Evolutionary conservation across 2,888 invertebrate species (phyloP).

Genomic region (Myopa tessellatipennis): DNA sequence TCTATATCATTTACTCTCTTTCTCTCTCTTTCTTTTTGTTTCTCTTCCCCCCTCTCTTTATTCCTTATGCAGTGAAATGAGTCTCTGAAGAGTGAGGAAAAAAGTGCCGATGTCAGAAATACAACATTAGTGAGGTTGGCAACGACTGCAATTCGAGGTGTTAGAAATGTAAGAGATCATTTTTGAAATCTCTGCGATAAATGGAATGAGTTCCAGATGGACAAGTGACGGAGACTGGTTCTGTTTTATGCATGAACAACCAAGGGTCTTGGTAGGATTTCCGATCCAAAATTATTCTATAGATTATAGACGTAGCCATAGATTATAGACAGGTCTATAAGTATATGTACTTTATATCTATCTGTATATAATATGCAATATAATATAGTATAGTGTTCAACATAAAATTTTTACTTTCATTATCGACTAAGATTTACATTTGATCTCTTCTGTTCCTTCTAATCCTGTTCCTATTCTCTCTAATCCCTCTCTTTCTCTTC

Average conservation of each 20-base stretch:
- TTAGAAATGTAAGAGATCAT: neutral
- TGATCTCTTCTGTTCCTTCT: neutral
- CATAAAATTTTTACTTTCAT: too few species aligned
- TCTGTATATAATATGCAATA: neutral
- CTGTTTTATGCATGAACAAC: too few species aligned
- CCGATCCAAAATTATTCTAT: neutral
- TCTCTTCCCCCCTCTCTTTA: neutral
- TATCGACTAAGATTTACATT: neutral
- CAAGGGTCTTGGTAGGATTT: too few species aligned
- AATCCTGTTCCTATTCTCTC: neutral
- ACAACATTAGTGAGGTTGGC: neutral
- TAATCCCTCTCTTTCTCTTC: neutral
- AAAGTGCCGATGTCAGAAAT: neutral
- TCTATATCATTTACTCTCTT: neutral
- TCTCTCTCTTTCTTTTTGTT: too few species aligned
- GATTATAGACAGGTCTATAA: too few species aligned
- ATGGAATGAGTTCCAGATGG: conserved; percentile 30
- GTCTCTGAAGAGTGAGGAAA: too few species aligned
- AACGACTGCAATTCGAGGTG: neutral
- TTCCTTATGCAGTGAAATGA: too few species aligned
- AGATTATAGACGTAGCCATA: neutral
- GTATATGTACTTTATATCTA: neutral
- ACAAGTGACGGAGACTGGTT: too few species aligned
- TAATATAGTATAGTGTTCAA: too few species aligned
- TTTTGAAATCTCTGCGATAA: neutral